Base-by-base conservation (phyloP, 2,113 vertebrate genomes). In the Tragelaphus imberbis region DNA sequence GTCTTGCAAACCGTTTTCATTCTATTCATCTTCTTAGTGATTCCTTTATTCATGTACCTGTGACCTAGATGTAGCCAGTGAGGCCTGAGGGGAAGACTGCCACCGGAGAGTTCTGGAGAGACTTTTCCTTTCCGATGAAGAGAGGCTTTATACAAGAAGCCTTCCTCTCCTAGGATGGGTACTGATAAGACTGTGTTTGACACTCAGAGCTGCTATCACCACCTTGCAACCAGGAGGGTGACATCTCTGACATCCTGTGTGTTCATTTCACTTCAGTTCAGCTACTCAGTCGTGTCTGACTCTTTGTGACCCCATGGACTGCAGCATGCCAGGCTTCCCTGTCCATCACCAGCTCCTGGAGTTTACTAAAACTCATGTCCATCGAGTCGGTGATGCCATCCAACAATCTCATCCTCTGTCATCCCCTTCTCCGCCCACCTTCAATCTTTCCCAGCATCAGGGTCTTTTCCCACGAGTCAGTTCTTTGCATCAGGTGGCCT, bases 251-350 rank as follows among this genome's bases (percentile, higher is more conserved):
- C 0, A 7, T n/a, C 7, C 6, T 65, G 28, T 1, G 3, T n/a
- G 3, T 95, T 23, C n/a, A 71, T 2, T 71, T 23, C 63, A 68
- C 16, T 68, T 68, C 68, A 36, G n/a, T 71, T 71, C 65, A 36
- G 2, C 12, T 1, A 0, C n/a, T 71, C n/a, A 36, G 68, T 23
- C 5, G 0, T 40, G n/a, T 71, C n/a, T 36, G n/a, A 23, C n/a
- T 36, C 65, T 71, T 71, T 71, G n/a, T 1, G 10, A 40, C 10
- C 68, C 9, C 19, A 23, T 40, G 68, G 68, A 71, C n/a, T 71
- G 68, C n/a, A 40, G 68, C 68, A 71, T 1, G 5, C 0, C n/a
- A 71, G n/a, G 19, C n/a, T 5, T 71, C 65, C n/a, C 68, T 36
- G 17, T 40, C 68, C 68, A 71, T 71, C 68, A 71, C 19, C n/a